phyloP scores from a whole-genome alignment of 2,797 vertebrate genomes.

The Dryobates pubescens region DNA sequence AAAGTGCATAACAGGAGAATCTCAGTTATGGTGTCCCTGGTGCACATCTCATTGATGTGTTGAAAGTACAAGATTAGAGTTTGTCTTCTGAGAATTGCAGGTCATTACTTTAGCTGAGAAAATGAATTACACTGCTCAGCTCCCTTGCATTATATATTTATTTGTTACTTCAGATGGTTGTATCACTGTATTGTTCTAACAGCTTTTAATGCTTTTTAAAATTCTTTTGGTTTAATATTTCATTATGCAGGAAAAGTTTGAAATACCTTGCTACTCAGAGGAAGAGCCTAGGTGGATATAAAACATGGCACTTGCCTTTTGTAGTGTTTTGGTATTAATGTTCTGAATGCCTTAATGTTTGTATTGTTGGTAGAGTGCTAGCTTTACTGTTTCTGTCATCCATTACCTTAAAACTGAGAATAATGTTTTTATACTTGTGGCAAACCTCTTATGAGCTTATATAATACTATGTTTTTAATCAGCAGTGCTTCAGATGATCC shows the following conservation, averaged over 20 bases:
- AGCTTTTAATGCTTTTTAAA: not conserved
- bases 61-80: not conserved
- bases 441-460: not conserved
- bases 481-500: not conserved
- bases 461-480: not conserved
- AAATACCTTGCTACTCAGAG: not conserved
- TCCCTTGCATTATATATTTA: not conserved
- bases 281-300: not conserved
- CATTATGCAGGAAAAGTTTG: not conserved
- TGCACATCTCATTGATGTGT: not conserved
- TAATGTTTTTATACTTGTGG: not conserved
- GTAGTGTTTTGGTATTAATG: not conserved
- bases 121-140: not conserved
- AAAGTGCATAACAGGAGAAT: not conserved
- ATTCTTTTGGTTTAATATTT: not conserved
- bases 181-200: not conserved
- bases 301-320: not conserved
- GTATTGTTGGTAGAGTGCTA: not conserved
- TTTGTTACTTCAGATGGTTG: not conserved
- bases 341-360: not conserved
- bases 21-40: not conserved
- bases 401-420: slow-evolving; percentile 1
- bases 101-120: not conserved
- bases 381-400: not conserved
- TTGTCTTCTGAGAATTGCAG: not conserved